A percentile compares a stretch with the other conserved stretches of the same genome.
phyloP scores from a whole-genome alignment of 1,140 invertebrate genomes.

The Aphidius gifuensis region DNA sequence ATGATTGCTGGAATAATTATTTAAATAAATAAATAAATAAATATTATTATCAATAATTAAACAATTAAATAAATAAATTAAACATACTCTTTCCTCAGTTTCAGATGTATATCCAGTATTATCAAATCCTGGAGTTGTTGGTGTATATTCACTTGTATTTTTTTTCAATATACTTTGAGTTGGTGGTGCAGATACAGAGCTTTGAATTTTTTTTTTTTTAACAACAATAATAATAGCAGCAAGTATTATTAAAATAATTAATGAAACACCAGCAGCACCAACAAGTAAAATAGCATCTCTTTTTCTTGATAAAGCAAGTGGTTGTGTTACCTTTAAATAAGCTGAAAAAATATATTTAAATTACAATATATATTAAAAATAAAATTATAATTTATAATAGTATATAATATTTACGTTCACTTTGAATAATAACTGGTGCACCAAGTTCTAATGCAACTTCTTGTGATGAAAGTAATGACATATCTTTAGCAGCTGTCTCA shows the following conservation, averaged over 20 bases:
- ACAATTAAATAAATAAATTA: background rate
- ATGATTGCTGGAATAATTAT: no score
- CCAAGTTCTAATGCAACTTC: constrained; percentile 74
- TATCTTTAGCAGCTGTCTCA: constrained; percentile 72
- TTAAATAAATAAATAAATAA: no score
- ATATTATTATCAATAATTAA: no score
- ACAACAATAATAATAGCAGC: constrained; percentile 61
- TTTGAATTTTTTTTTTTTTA: constrained; percentile 57
- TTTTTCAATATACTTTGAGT: constrained; percentile 42
- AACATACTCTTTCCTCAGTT: constrained; percentile 41
- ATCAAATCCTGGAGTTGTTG: constrained; percentile 35
- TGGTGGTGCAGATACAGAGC: constrained; percentile 38
- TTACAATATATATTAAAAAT: constrained; percentile 2
- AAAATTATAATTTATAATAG: constrained; percentile 10
- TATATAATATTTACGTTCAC: constrained; percentile 59
- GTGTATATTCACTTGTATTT: constrained; percentile 39
- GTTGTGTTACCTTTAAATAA: constrained; percentile 66
- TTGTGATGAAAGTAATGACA: constrained; percentile 69
- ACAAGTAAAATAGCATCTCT: constrained; percentile 65
- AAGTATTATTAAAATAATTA: constrained; percentile 64
- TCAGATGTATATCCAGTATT: constrained; percentile 48
- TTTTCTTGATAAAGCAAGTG: constrained; percentile 60
- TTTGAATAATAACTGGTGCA: constrained; percentile 74
- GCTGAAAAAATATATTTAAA: constrained; percentile 50
- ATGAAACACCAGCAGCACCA: constrained; percentile 59